phyloP scores from a whole-genome alignment of 2,888 invertebrate genomes.

The Gymnoscelis rufifasciata region DNA sequence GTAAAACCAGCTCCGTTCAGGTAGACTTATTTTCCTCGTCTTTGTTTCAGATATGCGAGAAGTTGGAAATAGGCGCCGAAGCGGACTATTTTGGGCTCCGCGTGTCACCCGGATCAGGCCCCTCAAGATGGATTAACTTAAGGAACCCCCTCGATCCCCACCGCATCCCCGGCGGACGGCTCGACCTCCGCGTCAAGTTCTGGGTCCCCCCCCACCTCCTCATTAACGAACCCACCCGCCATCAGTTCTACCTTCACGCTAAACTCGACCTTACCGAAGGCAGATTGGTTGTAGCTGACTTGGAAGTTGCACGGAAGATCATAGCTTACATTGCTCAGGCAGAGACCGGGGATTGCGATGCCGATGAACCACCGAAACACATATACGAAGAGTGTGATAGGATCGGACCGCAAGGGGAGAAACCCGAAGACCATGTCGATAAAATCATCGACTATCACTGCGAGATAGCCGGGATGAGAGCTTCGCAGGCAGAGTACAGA shows the following conservation, averaged over 20 bases:
- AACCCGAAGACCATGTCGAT: slow-evolving; percentile 81
- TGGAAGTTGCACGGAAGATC: slow-evolving; percentile 83
- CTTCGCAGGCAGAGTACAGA: slow-evolving; percentile 90
- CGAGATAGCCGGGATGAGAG: slow-evolving; percentile 81
- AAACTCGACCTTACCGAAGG: slow-evolving; percentile 87
- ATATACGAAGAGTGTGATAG: slow-evolving; percentile 82
- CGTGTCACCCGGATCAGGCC: slow-evolving; percentile 77
- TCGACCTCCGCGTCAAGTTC: slow-evolving; percentile 90
- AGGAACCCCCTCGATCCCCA: slow-evolving; percentile 89
- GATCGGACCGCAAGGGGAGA: slow-evolving; percentile 80
- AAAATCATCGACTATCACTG: slow-evolving; percentile 82
- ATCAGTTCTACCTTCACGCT: slow-evolving; percentile 92
- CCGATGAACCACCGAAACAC: slow-evolving; percentile 77
- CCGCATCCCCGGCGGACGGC: slow-evolving; percentile 82
- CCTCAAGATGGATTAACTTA: slow-evolving; percentile 91
- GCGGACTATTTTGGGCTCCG: slow-evolving; percentile 94
- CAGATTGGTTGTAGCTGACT: slow-evolving; percentile 83
- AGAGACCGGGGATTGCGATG: slow-evolving; percentile 85
- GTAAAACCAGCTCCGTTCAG: background rate
- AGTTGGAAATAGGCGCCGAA: slow-evolving; percentile 89
- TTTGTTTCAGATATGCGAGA: slow-evolving; percentile 87
- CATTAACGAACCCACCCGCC: slow-evolving; percentile 90
- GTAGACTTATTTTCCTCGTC: slow-evolving; percentile 4
- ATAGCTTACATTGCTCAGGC: slow-evolving; percentile 88
- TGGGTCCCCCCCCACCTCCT: slow-evolving; percentile 94